Evolutionary conservation across 2,113 vertebrate species (phyloP), one percentile per base, ranked within the genome.

Genomic region (Mola mola): DNA sequence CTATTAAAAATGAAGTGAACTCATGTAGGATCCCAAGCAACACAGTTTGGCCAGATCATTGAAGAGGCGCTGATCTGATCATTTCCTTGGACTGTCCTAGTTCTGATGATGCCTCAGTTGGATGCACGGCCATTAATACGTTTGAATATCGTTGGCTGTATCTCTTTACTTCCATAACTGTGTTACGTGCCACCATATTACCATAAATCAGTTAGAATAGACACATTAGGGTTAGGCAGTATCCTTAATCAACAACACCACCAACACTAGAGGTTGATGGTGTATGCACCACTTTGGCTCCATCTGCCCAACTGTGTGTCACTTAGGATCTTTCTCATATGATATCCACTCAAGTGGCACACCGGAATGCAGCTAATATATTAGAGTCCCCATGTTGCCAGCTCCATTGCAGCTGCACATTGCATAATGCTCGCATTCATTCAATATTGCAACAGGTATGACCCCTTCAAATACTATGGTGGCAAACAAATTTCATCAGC

Each of bases 131-230:
- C 42, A 67, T 46, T 13, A 44, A 57, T 10, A 28, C 41, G 48
- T 75, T 78, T 65, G 21, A 44, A 46, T 56, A 50, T 60, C 66
- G 72, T 60, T 26, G 58, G 51, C 46, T 53, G 48, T 68, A 44
- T 56, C 21, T 55, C 37, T 69, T 63, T 57, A 48, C 37, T 55
- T 75, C 60, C 33, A 53, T 67, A 37, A 41, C 31, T 16, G 42
- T 60, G 17, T 56, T 73, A 40, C 49, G 56, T 72, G 65, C 70
- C 67, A 62, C 62, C 68, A 38, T 51, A 46, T 60, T 38, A 68
- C 17, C 51, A 48, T 17, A 21, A 22, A 21, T 58, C 20, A 22
- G 21, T 53, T 31, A n/a, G n/a, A n/a, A n/a, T n/a, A 19, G 25
- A 21, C 48, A 58, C 43, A 19, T 72, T 38, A 48, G 59, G 55